These are phyloP conservation scores for Ryuthela nishihirai DNA, from an alignment of 2,888 invertebrate genomes.

Conservation along the genomic window DNA sequence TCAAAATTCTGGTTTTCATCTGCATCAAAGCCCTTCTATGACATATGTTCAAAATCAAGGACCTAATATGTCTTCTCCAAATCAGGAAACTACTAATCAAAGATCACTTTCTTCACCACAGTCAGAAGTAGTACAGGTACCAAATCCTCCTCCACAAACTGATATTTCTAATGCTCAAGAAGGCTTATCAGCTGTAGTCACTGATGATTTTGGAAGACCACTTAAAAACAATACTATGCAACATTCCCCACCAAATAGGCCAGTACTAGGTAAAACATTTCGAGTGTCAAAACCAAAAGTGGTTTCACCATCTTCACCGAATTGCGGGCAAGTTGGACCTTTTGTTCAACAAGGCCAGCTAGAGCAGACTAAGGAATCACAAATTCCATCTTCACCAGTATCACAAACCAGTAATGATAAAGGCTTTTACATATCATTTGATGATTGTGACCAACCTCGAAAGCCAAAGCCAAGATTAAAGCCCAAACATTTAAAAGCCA, in stretches of 20 bases:
- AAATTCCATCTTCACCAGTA: not conserved
- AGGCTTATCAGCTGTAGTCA: not conserved
- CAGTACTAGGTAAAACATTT: slow-evolving; percentile 51
- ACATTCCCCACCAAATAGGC: slow-evolving; percentile 75
- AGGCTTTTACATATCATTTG: slow-evolving; percentile 86
- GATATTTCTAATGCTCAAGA: slow-evolving; percentile 5
- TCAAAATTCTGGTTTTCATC: slow-evolving; percentile 13
- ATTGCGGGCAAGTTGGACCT: slow-evolving; percentile 15
- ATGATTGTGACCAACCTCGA: slow-evolving; percentile 63
- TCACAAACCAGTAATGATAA: slow-evolving; percentile 41
- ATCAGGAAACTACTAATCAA: not conserved
- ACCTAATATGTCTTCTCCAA: slow-evolving; percentile 10
- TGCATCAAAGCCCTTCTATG: slow-evolving; percentile 20
- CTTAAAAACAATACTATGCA: slow-evolving; percentile 21
- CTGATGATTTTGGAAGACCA: slow-evolving; percentile 36
- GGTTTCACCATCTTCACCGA: slow-evolving; percentile 35
- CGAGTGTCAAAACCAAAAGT: slow-evolving; percentile 44
- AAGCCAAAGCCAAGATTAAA: slow-evolving; percentile 82
- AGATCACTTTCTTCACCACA: slow-evolving; percentile 6
- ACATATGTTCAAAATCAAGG: slow-evolving; percentile 9
- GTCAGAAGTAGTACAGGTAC: slow-evolving; percentile 5
- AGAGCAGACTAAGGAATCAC: not conserved
- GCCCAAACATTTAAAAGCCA: slow-evolving; percentile 38
- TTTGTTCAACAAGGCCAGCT: not conserved
- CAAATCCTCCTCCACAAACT: not conserved